phyloP scores from a whole-genome alignment of 2,113 vertebrate species.

The Bufo gargarizans region DNA sequence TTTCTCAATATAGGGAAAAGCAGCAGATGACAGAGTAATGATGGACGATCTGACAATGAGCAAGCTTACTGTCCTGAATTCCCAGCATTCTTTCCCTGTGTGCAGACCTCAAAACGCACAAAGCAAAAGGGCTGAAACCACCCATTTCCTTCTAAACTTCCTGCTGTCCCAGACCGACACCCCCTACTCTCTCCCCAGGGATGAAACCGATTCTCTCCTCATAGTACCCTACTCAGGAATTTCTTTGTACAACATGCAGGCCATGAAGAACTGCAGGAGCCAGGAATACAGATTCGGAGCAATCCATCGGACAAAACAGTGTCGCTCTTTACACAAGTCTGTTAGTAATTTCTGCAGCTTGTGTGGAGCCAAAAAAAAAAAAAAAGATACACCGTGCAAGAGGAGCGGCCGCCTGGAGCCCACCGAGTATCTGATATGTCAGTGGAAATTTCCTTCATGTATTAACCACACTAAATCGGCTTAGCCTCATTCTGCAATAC shows the following conservation, averaged over 20 bases:
- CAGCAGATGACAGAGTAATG: neutral
- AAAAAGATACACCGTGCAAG: neutral
- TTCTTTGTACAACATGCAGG: neutral
- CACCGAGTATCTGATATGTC: too few relatives aligned
- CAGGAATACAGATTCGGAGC: neutral
- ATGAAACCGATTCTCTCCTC: neutral
- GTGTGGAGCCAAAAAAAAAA: neutral
- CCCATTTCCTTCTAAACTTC: constrained; percentile 45
- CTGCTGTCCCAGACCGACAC: constrained; percentile 34
- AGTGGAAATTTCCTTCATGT: neutral
- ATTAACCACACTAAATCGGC: too few relatives aligned
- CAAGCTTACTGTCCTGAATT: constrained; percentile 2
- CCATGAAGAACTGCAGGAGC: neutral
- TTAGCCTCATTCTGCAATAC: too few relatives aligned
- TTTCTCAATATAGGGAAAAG: neutral
- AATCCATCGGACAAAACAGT: neutral
- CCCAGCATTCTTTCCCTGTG: constrained; percentile 38
- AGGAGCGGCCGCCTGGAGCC: neutral
- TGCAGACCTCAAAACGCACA: constrained; percentile 39
- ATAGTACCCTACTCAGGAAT: constrained; percentile 4
- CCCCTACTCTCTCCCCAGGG: neutral
- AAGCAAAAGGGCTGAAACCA: neutral
- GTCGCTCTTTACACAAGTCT: neutral
- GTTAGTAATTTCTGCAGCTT: neutral
- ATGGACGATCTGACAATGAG: constrained; percentile 38